A percentile compares a stretch with the other conserved stretches of the same genome.
Conservation (phyloP, 1,140 invertebrate genomes). For the Ceratina calcarata region DNA sequence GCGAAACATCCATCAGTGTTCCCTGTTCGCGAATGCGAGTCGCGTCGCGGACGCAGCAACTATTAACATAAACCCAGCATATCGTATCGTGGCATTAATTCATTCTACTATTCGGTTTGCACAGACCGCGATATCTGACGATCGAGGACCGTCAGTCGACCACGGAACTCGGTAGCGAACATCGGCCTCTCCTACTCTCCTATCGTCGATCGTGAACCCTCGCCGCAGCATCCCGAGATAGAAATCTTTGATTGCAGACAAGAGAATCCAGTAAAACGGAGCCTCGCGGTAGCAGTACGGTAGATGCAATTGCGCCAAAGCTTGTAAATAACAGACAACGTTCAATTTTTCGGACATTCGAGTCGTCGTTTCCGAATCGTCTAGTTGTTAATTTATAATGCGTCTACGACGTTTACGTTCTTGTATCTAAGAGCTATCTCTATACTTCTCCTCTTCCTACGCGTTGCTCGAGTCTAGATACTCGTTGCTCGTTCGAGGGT, state of each 20-base stretch:
- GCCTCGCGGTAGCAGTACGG: background rate
- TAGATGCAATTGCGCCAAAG: too few species aligned
- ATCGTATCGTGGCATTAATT: conserved; percentile 60
- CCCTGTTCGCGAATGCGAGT: conserved; percentile 19
- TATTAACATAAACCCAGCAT: conserved; percentile 58
- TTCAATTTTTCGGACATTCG: too few species aligned
- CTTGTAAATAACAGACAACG: too few species aligned
- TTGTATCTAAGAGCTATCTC: background rate
- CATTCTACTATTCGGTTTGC: conserved; percentile 53
- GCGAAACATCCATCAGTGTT: conserved; percentile 52
- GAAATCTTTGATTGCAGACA: conserved; percentile 64
- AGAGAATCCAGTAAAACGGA: conserved; percentile 50
- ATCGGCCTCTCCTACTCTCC: conserved; percentile 29
- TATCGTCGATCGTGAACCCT: conserved; percentile 55
- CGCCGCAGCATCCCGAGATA: conserved; percentile 45
- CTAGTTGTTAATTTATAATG: too few species aligned
- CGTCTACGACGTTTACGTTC: too few species aligned
- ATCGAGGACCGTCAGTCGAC: conserved; percentile 46
- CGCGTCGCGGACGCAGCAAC: conserved; percentile 14
- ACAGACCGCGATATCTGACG: conserved; percentile 49
- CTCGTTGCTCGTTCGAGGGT: background rate
- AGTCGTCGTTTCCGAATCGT: too few species aligned
- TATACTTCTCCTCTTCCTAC: conserved; percentile 32
- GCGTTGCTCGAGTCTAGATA: background rate
- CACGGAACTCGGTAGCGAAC: conserved; percentile 55